Percentiles rank a stretch among this genome's conserved stretches.
Conservation (phyloP, 2,797 vertebrate species). For the Poecilia picta region DNA sequence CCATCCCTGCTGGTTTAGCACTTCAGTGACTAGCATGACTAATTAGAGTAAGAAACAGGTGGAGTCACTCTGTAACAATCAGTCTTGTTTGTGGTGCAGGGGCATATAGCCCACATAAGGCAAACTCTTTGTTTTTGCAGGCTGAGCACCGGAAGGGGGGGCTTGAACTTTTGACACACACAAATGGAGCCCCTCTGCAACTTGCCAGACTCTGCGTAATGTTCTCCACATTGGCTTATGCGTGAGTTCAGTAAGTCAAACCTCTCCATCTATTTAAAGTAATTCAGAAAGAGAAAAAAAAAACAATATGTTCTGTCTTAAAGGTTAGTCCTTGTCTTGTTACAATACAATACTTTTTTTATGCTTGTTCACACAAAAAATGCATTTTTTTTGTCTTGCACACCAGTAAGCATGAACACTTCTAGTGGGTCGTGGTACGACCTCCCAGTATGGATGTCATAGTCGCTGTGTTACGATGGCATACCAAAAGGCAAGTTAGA, state of each 20-base stretch:
- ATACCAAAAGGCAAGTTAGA: constrained; percentile 76
- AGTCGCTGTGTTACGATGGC: constrained; percentile 39
- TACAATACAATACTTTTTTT: neutral
- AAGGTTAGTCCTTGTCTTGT: neutral
- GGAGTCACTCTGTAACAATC: constrained; percentile 85
- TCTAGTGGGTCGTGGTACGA: constrained; percentile 41
- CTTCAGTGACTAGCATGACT: constrained; percentile 80
- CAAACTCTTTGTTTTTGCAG: constrained; percentile 89
- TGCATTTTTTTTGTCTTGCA: neutral
- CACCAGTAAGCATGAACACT: neutral
- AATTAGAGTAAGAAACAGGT: constrained; percentile 88
- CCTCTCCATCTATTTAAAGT: neutral
- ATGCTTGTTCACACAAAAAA: neutral
- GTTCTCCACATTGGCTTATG: constrained; percentile 47
- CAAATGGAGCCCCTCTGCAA: constrained; percentile 57
- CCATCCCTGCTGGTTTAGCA: constrained; percentile 77
- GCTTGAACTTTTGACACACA: constrained; percentile 84
- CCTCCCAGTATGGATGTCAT: constrained; percentile 35
- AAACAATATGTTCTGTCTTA: neutral
- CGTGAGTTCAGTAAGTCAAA: constrained; percentile 15
- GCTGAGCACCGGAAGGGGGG: constrained; percentile 81
- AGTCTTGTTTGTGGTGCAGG: constrained; percentile 86
- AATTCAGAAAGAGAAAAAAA: neutral
- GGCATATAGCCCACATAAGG: constrained; percentile 76
- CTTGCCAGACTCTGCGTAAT: constrained; percentile 51